These are phyloP conservation scores for Leptothorax acervorum DNA, from an alignment of 2,888 invertebrate genomes.

Conservation along the genomic window DNA sequence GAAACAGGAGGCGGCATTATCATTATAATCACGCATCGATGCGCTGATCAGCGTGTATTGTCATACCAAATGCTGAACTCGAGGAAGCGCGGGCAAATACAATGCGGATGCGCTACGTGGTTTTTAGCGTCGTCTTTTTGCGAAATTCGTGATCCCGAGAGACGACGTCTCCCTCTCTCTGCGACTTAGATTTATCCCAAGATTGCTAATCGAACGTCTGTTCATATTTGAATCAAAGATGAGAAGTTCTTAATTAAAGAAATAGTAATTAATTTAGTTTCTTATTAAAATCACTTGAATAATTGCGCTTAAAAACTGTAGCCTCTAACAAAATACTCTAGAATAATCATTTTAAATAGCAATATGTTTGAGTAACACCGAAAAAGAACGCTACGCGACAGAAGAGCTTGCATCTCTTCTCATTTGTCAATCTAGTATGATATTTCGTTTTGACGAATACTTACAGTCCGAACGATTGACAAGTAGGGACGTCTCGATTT, in stretches of 20 bases:
- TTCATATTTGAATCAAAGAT: not conserved
- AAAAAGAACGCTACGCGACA: not conserved
- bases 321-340: not conserved
- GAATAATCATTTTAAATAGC: not conserved
- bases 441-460: not conserved
- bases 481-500: slow-evolving; percentile 55
- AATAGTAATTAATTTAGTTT: not conserved
- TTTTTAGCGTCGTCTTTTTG: slow-evolving; percentile 24
- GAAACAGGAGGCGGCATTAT: slow-evolving; percentile 78
- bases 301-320: not conserved
- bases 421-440: not conserved
- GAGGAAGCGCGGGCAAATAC: slow-evolving; percentile 49
- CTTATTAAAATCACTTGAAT: not conserved
- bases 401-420: not conserved
- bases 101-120: slow-evolving; percentile 38
- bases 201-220: slow-evolving; percentile 12
- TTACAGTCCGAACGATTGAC: slow-evolving; percentile 47
- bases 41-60: slow-evolving; percentile 84
- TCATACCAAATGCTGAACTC: slow-evolving; percentile 83
- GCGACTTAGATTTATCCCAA: slow-evolving; percentile 13
- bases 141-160: slow-evolving; percentile 9
- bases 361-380: not conserved
- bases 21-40: slow-evolving; percentile 84
- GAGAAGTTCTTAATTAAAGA: not conserved
- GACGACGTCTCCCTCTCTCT: not conserved